These are phyloP conservation scores for Psophia crepitans DNA, from an alignment of 2,113 vertebrate species.

Conservation along the genomic window DNA sequence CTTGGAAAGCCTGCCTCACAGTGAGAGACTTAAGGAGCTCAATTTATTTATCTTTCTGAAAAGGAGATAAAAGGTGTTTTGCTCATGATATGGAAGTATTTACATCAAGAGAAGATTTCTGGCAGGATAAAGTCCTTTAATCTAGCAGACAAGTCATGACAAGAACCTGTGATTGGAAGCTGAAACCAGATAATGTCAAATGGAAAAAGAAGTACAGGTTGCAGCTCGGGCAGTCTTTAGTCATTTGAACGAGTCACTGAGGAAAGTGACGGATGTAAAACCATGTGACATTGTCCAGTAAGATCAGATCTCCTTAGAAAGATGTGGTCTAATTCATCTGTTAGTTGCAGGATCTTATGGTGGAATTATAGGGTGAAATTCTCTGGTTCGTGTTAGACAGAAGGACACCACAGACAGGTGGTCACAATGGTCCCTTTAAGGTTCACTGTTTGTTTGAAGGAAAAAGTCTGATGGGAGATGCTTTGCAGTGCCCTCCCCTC, in stretches of 20 bases:
- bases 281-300: neutral
- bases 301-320: neutral
- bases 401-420: neutral
- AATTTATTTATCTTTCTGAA: conserved; percentile 53
- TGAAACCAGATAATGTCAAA: conserved; percentile 30
- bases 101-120: conserved; percentile 43
- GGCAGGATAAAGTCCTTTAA: conserved; percentile 35
- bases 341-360: neutral
- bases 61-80: conserved; percentile 51
- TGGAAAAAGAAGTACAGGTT: conserved; percentile 12
- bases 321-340: neutral
- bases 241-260: neutral
- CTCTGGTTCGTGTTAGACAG: neutral
- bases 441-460: neutral
- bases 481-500: neutral
- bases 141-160: conserved; percentile 15
- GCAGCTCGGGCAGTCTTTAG: neutral
- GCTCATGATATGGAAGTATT: conserved; percentile 41
- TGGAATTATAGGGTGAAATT: neutral
- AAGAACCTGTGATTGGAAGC: conserved; percentile 18
- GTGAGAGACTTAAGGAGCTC: conserved; percentile 36
- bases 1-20: conserved; percentile 11
- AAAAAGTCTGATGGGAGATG: neutral
- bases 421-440: neutral
- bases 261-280: neutral